Percentiles rank a stretch among this genome's conserved stretches.
These are phyloP conservation scores for Enteromius paludinosus DNA, from an alignment of 2,797 vertebrate genomes.

Conservation along the genomic window DNA sequence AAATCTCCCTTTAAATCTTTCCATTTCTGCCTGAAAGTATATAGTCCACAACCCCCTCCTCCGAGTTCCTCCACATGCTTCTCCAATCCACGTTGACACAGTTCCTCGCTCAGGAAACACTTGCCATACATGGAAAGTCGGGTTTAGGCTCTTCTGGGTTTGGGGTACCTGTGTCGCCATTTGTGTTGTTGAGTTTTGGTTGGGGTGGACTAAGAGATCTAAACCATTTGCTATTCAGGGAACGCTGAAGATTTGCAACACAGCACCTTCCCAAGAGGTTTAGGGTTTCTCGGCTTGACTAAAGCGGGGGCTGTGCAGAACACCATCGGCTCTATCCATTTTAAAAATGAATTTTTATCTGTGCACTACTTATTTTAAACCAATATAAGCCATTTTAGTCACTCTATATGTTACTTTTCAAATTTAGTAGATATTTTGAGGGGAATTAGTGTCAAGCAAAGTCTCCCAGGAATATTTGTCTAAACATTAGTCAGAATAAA, in stretches of 20 bases:
- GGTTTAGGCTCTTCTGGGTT: conserved; percentile 20
- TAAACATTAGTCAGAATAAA: conserved; percentile 7
- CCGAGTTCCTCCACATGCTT: conserved; percentile 31
- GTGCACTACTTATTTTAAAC: neutral
- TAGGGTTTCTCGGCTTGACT: conserved; percentile 69
- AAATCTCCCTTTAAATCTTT: conserved; percentile 57
- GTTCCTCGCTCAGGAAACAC: conserved; percentile 65
- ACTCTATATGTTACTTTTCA: neutral
- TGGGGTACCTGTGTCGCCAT: conserved; percentile 49
- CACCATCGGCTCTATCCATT: conserved; percentile 7
- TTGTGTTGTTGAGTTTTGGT: conserved; percentile 52
- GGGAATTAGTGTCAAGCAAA: neutral
- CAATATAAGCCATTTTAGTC: neutral
- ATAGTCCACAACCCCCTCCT: conserved; percentile 64
- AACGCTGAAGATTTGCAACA: conserved; percentile 44
- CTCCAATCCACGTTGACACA: conserved; percentile 49
- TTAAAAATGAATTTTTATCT: conserved; percentile 61
- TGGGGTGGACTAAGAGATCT: conserved; percentile 40
- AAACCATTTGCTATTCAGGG: conserved; percentile 75
- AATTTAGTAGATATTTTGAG: neutral
- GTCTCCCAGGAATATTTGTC: neutral
- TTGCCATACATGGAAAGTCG: conserved; percentile 72
- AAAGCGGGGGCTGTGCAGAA: neutral
- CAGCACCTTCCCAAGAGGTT: conserved; percentile 66
- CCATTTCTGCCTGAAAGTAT: conserved; percentile 58